Evolutionary conservation across 2,888 invertebrate genomes (phyloP), one percentile per base, ranked within the genome.

Genomic region (Polydesmus complanatus): DNA sequence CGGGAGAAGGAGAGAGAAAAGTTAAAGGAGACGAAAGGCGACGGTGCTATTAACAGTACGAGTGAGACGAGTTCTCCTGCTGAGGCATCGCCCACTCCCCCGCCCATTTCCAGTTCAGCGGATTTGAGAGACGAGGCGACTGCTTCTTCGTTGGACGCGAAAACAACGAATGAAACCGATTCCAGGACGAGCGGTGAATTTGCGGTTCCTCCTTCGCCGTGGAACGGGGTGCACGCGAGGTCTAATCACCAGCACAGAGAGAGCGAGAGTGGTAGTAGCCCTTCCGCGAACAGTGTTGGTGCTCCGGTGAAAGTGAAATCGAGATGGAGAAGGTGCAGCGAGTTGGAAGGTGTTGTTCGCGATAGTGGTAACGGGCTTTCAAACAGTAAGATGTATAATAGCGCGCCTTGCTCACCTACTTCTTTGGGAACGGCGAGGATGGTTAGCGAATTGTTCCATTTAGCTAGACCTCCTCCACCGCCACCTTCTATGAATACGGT

Each of bases 291-390:
- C 3, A 22, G 2, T 27, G 37, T 3, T 8, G 26, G 19, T 18
- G 3, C 27, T 75, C 86, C 85, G 1, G 84, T 86, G 0, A 86
- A 86, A 75, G 85, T 87, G 0, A 87, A 87, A 70, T 86, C 86
- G 14, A 78, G 86, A 14, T 87, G 86, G 86, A 74, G 86, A 62
- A 75, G 85, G 64, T 85, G 85, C 1, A 84, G 85, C 72, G 86
- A 86, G 69, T 73, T 85, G 61, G 86, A 85, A 61, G 62, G 63
- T 18, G 21, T 57, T 37, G 8, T 19, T 25, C 14, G 19, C 19
- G n/a, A n/a, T n/a, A 37, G 37, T 14, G 37, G 37, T 8, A 37
- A 14, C 14, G 14, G 37, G 14, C 8, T 5, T 37, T 5, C 5
- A 37, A 37, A 5, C 14, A 14, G 37, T 37, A 5, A 37, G 37